Base-by-base conservation (phyloP, 2,888 invertebrate species). In the Psylliodes chrysocephalus region DNA sequence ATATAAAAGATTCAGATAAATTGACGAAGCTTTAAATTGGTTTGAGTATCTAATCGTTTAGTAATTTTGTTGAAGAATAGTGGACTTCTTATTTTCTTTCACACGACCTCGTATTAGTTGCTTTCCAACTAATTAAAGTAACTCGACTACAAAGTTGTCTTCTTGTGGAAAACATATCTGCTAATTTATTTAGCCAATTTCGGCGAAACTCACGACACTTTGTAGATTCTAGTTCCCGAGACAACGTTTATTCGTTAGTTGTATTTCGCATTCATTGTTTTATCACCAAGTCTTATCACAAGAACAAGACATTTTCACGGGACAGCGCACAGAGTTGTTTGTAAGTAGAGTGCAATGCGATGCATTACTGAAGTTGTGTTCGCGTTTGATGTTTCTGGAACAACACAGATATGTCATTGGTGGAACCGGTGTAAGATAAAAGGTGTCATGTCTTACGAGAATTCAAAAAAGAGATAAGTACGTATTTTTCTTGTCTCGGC, bases 271-370 rank as follows among this genome's bases (percentile, higher is more conserved):
- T 22, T 47, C 47, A 49, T 10, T 30, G 15, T 49, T 25, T 19
- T 49, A 49, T 49, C 49, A 49, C 10, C 17, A 1, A 1, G 49
- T 49, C 49, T 49, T 49, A 49, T 49, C 49, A 30, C 15, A 15
- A 12, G 6, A 18, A 49, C 49, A 19, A 49, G 49, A n/a, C 49
- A 49, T 49, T 49, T 49, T 49, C 49, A 49, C 49, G 49, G 49
- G 49, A 49, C 49, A 28, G 47, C 25, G 15, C 47, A 47, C 18
- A 25, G 12, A 47, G 47, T 28, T 22, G 47, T 49, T n/a, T n/a
- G 14, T 8, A 49, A 14, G 15, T 49, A 49, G 15, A 49, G 42
- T 42, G 42, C 42, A 42, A 17, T 42, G 8, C 18, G 10, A 42
- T 42, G 42, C 42, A 42, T 42, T 42, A 42, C 42, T 8, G 42